Conservation (phyloP, 2,888 invertebrate genomes). For the Alloscopus bannaensis region DNA sequence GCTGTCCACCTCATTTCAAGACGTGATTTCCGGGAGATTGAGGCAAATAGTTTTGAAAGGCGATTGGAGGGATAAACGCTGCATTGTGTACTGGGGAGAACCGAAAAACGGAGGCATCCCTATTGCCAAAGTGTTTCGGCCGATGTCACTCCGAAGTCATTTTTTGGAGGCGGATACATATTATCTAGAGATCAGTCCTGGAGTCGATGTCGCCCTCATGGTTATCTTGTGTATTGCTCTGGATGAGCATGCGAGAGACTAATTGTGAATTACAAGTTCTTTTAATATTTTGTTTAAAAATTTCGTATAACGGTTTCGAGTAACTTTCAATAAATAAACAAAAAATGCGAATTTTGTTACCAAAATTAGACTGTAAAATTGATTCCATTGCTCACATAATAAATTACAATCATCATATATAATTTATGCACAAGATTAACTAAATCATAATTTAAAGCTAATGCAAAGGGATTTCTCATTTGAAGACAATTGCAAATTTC, state of each 20-base stretch:
- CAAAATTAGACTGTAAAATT: neutral
- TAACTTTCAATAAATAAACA: too few relatives aligned
- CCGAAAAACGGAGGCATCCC: slow-evolving; percentile 61
- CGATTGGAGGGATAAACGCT: slow-evolving; percentile 56
- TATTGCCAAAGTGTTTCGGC: slow-evolving; percentile 55
- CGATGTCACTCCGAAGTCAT: slow-evolving; percentile 31
- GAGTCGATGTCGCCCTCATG: slow-evolving; percentile 59
- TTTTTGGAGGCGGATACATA: slow-evolving; percentile 53
- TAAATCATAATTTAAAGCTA: neutral
- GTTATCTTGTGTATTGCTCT: slow-evolving; percentile 64
- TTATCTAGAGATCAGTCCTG: slow-evolving; percentile 58
- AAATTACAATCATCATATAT: neutral
- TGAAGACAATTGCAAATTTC: too few relatives aligned
- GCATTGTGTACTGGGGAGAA: slow-evolving; percentile 54
- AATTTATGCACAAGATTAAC: neutral
- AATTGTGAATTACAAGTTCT: neutral
- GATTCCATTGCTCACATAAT: neutral
- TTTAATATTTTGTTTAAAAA: neutral
- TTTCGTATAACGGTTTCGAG: too few relatives aligned
- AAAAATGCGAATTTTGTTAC: too few relatives aligned
- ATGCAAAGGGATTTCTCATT: too few relatives aligned
- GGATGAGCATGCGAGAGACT: slow-evolving; percentile 59
- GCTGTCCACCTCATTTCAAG: slow-evolving; percentile 36
- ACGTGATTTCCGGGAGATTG: slow-evolving; percentile 25
- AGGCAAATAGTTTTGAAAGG: slow-evolving; percentile 51